Evolutionary conservation across 2,888 invertebrate species (phyloP), one percentile per base, ranked within the genome.

Genomic region (Orthosia gracilis): DNA sequence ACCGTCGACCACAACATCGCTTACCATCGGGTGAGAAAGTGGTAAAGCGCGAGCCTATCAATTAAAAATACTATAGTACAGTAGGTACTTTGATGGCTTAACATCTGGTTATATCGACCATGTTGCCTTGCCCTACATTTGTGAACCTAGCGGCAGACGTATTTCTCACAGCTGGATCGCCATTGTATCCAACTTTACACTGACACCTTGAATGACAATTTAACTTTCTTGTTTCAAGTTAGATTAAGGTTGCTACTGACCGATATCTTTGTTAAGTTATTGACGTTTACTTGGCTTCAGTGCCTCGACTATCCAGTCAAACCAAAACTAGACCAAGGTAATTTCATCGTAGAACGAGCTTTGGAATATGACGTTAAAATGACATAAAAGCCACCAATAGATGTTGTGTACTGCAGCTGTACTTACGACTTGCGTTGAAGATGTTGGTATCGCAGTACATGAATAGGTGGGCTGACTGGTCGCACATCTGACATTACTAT

Each of bases 131-230:
- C 18, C 11, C n/a, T 31, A 17, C 67, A 55, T 67, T 11, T 31
- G 31, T 61, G 61, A 54, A 57, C 62, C 59, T 21, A 70, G 52
- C 18, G 15, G 18, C 26, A 52, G 59, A 18, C 63, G 18, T 15
- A 31, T 26, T 52, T 47, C 52, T 31, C 26, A 18, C 50, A 45
- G 26, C 45, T 73, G 49, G 40, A 57, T 40, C 9, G 13, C n/a
- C 47, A 62, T 49, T 62, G 49, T 62, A 40, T 40, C 58, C 40
- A 78, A 78, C 69, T 76, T 73, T 31, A 68, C 31, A 65, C 63
- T 66, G 63, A 61, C 70, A 82, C 69, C 76, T 78, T 79, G 61
- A 82, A 73, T 74, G 69, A 76, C 73, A 79, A 79, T 76, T 63
- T 63, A 76, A 63, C 52, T 68, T 76, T 52, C 57, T 52, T 68